Base-by-base conservation (phyloP, 2,888 invertebrate genomes). In the Erpobdella octoculata region DNA sequence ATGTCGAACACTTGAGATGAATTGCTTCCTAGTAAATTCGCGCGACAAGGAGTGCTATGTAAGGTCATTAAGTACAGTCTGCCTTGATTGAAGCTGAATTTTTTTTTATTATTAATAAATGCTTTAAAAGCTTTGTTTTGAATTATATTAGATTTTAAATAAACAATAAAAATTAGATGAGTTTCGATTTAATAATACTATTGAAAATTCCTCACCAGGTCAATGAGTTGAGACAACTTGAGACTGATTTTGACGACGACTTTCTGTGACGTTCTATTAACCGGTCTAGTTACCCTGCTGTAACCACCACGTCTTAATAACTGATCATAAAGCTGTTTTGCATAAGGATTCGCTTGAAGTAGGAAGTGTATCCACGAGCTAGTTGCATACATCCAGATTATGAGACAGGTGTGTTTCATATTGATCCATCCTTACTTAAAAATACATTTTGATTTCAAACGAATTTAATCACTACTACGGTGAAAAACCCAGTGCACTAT, bases 281-380 rank as follows among this genome's bases (percentile, higher is more conserved):
- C 67, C 9, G 71, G 67, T 36, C 69, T 48, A 21, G 71, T 68
- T 2, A 65, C 36, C 5, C 48, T 71, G 77, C 76, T 72, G 76
- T 77, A 33, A 73, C 75, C 25, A 74, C 77, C 58, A 31, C 64
- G 41, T 35, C 58, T 25, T 62, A 73, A 46, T 21, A 73, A 66
- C 31, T 72, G 68, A n/a, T 72, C 70, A 64, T 72, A 72, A 25
- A 72, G 38, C 18, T 66, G 33, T n/a, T 69, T 61, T n/a, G 72
- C 70, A 21, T 72, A 37, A 8, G 64, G 65, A 53, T 72, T 72
- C n/a, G 21, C 53, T 21, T 53, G 21, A 28, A 53, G n/a, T 48
- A 48, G 21, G 28, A 9, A 53, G 28, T 25, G 12, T 53, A 21
- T 53, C 53, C 5, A 53, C 1, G 53, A 53, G 53, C 21, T 53